Base-by-base conservation (phyloP, 2,797 vertebrate genomes). In the Rachycentron canadum region DNA sequence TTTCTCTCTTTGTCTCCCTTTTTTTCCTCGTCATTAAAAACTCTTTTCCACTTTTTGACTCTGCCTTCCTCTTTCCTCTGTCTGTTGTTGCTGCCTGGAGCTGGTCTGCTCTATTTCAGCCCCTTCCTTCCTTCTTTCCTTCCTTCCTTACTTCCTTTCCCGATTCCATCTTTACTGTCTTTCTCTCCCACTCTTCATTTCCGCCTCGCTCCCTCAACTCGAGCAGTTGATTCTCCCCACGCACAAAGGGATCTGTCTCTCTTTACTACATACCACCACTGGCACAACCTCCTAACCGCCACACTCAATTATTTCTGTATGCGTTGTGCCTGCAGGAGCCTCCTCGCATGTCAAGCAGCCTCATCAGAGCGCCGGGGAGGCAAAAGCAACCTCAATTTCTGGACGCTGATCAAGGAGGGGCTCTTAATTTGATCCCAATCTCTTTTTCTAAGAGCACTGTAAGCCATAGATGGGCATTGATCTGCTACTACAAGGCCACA, bases 291-390 rank as follows among this genome's bases (percentile, higher is more conserved):
- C 81, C 74, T 61, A 79, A 85, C 86, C 75, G 76, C 85, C 88
- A 88, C 86, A 82, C 86, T 91, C 88, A 84, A 83, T 93, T 91
- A 92, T 90, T 88, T 82, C 81, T 79, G 78, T 77, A 70, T 61
- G 86, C 61, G 30, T 77, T 83, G 56, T 80, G 87, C 82, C 86
- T 78, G 86, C 89, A 78, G 83, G 79, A 88, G 66, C 82, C 81
- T 89, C 81, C 73, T 82, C 59, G 65, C 87, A 88, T 83, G 85
- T 88, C 91, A 90, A 86, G 79, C 86, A 86, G 80, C 64, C 79
- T 83, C 82, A 84, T 84, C 86, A 78, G 70, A 79, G 72, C 13
- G 6, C 65, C 10, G 12, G 32, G 64, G 76, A 80, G 58, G 74
- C 59, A 73, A 76, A 75, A 56, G 74, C 81, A 73, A 58, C 82